Base-by-base conservation (phyloP, 2,888 invertebrate species). In the Lithosia quadra region DNA sequence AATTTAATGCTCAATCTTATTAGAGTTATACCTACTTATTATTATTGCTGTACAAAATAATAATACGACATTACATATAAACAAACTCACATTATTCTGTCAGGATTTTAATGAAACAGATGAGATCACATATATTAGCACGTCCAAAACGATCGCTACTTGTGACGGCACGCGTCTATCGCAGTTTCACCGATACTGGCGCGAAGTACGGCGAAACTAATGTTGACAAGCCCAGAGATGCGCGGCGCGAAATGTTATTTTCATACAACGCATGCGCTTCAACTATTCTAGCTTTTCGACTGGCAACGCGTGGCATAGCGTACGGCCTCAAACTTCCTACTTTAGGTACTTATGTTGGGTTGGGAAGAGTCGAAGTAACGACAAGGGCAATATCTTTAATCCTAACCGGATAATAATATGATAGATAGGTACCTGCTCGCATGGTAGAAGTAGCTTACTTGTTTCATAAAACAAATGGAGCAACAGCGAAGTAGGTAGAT, bases 131-230 rank as follows among this genome's bases (percentile, higher is more conserved):
- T 83, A 82, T 76, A 84, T 81, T 78, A 79, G 78, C 78, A 83
- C 76, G 75, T 79, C 78, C 73, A 73, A 72, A 72, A 75, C 63
- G 76, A 74, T 67, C 72, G 72, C 70, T 80, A 76, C 77, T 81
- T 72, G 72, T 75, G 77, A 81, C 87, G 85, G 80, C 84, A 80
- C 85, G 85, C 86, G 82, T 84, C 82, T 84, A 69, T 82, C 90
- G 86, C 88, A 86, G 86, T 78, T 89, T 82, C 84, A 88, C 84
- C 86, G 84, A 84, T 86, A 91, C 91, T 90, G 89, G 81, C 87
- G 84, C 82, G 84, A 82, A 83, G 79, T 72, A 68, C 65, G 49
- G 72, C 67, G 74, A 77, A 73, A 69, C 80, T 77, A 84, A 83
- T 87, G 87, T 88, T 88, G 86, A 85, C 86, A 86, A 87, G 84